phyloP scores from a whole-genome alignment of 1,140 invertebrate species.

The Armadillidium nasatum region DNA sequence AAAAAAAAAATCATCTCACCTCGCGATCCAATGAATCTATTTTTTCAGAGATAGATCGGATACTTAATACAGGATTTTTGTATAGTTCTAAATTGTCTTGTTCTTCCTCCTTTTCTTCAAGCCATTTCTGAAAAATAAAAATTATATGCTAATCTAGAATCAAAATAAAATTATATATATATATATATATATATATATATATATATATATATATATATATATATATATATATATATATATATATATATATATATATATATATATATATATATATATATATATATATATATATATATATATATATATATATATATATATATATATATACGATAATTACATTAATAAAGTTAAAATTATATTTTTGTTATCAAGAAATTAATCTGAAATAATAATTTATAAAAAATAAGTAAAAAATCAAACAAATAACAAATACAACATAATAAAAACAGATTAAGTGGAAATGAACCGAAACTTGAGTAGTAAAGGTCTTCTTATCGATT shows the following conservation, averaged over 20 bases:
- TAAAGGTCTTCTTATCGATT: no score
- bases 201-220: neutral
- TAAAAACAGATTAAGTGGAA: no score
- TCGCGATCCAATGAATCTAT: slow-evolving; percentile 24
- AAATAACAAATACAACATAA: no score
- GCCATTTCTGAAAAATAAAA: slow-evolving; percentile 19
- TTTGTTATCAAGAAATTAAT: neutral
- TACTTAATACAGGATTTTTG: slow-evolving; percentile 19
- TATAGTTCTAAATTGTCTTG: slow-evolving; percentile 10
- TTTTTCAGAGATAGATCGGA: slow-evolving; percentile 18
- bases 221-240: neutral
- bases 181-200: neutral
- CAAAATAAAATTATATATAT: neutral
- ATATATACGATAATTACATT: neutral
- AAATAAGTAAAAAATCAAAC: no score
- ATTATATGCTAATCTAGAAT: neutral
- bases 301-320: neutral
- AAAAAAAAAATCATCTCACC: slow-evolving; percentile 5
- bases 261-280: neutral
- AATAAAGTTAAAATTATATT: neutral
- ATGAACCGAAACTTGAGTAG: no score
- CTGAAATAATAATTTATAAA: neutral
- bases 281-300: neutral
- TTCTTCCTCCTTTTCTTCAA: slow-evolving; percentile 24
- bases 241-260: neutral